phyloP scores from a whole-genome alignment of 2,888 invertebrate species.

The Endotricha flammealis region DNA sequence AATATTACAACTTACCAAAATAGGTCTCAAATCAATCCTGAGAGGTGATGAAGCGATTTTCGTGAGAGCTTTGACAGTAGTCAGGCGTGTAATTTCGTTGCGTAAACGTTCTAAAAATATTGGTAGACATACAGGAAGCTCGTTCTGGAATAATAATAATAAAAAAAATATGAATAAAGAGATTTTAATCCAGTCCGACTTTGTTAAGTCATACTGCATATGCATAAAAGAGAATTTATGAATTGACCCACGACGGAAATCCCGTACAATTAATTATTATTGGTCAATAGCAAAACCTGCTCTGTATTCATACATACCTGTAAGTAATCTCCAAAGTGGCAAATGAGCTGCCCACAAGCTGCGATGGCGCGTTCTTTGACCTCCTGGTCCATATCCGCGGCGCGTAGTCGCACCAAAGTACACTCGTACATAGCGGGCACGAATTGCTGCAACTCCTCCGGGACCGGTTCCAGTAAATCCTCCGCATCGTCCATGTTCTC shows the following conservation, averaged over 20 bases:
- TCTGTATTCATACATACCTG: too few relatives aligned
- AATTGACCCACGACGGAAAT: too few relatives aligned
- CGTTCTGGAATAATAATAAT: slow-evolving; percentile 69
- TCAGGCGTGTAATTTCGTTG: slow-evolving; percentile 97
- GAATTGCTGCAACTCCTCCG: slow-evolving; percentile 88
- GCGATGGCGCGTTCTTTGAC: slow-evolving; percentile 99
- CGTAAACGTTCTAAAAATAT: slow-evolving; percentile 96
- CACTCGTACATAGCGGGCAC: slow-evolving; percentile 89
- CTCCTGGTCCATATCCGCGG: slow-evolving; percentile 99
- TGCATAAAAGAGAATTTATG: too few relatives aligned
- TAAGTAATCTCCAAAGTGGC: slow-evolving; percentile 93
- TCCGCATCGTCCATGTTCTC: slow-evolving; percentile 30
- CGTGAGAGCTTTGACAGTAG: slow-evolving; percentile 96
- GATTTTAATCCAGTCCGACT: too few relatives aligned
- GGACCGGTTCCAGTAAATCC: slow-evolving; percentile 58
- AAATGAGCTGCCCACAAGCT: slow-evolving; percentile 96
- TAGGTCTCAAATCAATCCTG: slow-evolving; percentile 88
- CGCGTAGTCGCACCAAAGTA: slow-evolving; percentile 90
- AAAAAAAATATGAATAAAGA: too few relatives aligned
- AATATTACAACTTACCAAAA: slow-evolving; percentile 81
- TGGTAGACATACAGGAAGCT: slow-evolving; percentile 91
- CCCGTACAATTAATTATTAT: too few relatives aligned
- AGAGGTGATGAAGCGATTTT: slow-evolving; percentile 95
- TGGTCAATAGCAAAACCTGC: too few relatives aligned
- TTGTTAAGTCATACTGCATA: too few relatives aligned